These are phyloP conservation scores for Zelleria hepariella DNA, from an alignment of 2,888 invertebrate genomes.

Conservation along the genomic window DNA sequence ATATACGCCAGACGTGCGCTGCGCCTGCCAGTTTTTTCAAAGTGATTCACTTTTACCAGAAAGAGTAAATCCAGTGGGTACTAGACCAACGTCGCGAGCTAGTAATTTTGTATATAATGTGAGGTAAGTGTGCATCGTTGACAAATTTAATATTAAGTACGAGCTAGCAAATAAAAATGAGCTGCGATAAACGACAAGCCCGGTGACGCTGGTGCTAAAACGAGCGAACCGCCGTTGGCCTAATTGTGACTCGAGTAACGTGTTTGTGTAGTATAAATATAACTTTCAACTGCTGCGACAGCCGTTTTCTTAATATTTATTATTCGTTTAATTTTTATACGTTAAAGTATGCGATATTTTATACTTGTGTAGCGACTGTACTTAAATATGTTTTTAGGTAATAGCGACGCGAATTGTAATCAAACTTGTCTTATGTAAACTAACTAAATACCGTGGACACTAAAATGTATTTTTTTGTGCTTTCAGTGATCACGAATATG, in stretches of 20 bases:
- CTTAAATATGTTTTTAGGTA: not conserved
- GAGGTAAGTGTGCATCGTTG: constrained; percentile 48
- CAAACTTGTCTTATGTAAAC: not conserved
- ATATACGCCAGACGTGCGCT: constrained; percentile 84
- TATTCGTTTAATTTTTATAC: not conserved
- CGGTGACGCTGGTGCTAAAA: constrained; percentile 67
- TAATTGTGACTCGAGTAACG: constrained; percentile 61
- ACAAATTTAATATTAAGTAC: constrained; percentile 43
- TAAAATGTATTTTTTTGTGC: constrained; percentile 10
- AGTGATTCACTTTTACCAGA: constrained; percentile 85
- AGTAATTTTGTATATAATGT: constrained; percentile 57
- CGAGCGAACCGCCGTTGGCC: constrained; percentile 65
- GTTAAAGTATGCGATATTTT: not conserved
- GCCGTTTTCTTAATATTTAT: constrained; percentile 16
- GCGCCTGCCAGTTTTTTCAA: constrained; percentile 89
- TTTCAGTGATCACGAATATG: constrained; percentile 94
- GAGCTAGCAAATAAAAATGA: constrained; percentile 42
- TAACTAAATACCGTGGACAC: not conserved
- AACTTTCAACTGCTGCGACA: constrained; percentile 44
- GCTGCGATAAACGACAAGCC: constrained; percentile 37
- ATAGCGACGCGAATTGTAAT: not conserved
- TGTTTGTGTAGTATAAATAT: constrained; percentile 55
- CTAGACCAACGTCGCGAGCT: constrained; percentile 75
- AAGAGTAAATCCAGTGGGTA: constrained; percentile 77
- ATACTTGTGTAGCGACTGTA: not conserved